phyloP scores from a whole-genome alignment of 2,888 invertebrate genomes.

The Odontocerum albicorne region DNA sequence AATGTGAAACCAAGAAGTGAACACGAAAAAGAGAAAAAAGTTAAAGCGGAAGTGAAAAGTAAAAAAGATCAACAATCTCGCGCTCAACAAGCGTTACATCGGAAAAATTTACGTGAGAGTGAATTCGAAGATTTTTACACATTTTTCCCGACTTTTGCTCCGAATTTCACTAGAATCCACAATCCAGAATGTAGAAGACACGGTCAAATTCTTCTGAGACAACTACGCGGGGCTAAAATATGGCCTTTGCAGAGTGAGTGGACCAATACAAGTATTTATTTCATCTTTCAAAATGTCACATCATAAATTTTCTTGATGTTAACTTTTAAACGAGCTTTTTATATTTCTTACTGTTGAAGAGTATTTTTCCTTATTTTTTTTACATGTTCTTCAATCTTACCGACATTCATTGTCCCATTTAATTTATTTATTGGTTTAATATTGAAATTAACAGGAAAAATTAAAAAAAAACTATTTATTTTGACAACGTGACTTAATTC shows the following conservation, averaged over 20 bases:
- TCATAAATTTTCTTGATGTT: no score
- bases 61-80: conserved; percentile 45
- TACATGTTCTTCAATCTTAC: no score
- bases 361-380: no score
- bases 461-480: no score
- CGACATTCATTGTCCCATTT: no score
- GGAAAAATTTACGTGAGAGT: conserved; percentile 52
- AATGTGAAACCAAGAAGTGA: conserved; percentile 17
- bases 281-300: no score
- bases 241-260: conserved; percentile 75
- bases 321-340: no score
- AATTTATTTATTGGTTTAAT: no score
- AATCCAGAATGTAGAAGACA: conserved; percentile 69
- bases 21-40: conserved; percentile 12
- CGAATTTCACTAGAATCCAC: conserved; percentile 66
- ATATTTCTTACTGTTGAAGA: no score
- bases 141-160: conserved; percentile 67
- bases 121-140: conserved; percentile 65
- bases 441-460: no score
- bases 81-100: conserved; percentile 41
- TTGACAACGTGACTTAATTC: no score
- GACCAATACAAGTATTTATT: no score
- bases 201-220: conserved; percentile 67
- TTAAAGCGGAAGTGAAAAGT: conserved; percentile 35
- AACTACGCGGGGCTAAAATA: conserved; percentile 66